Percentiles rank a stretch among this genome's conserved stretches.
Conservation (phyloP, 64 coral and sea anemone genomes). For the Astreopora myriophthalma region DNA sequence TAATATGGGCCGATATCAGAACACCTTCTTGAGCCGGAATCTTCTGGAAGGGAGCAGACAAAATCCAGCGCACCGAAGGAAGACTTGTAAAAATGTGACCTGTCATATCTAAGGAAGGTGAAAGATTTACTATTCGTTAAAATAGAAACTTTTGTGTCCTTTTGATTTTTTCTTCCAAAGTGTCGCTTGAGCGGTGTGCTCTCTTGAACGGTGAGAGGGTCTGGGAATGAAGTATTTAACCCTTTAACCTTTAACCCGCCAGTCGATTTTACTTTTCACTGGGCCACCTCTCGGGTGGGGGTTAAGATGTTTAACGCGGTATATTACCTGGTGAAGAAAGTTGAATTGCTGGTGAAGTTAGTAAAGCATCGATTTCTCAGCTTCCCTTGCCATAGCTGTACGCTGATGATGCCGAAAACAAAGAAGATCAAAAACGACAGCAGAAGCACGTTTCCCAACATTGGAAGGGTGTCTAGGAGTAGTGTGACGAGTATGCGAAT, state of each 20-base stretch:
- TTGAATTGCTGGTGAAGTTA: not conserved
- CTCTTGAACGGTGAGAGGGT: too few relatives aligned
- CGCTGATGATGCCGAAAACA: constrained; percentile 90
- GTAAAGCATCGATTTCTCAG: constrained; percentile 89
- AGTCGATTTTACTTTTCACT: too few relatives aligned
- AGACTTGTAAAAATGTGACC: constrained; percentile 73
- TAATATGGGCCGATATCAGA: constrained; percentile 61
- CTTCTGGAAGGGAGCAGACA: constrained; percentile 67
- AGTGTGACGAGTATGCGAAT: constrained; percentile 90
- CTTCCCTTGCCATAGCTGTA: constrained; percentile 92
- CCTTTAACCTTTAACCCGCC: too few relatives aligned
- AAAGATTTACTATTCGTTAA: not conserved
- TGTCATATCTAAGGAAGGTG: not conserved
- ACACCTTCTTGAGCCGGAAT: constrained; percentile 71
- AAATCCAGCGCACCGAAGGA: constrained; percentile 87
- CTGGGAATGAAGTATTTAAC: too few relatives aligned
- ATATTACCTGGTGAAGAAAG: constrained; percentile 18
- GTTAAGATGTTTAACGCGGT: not conserved
- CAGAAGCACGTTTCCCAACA: constrained; percentile 86
- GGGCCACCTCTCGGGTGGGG: too few relatives aligned
- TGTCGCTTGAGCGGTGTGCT: too few relatives aligned
- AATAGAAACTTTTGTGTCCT: not conserved
- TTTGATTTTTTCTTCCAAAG: not conserved
- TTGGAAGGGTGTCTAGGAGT: constrained; percentile 84
- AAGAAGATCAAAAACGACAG: constrained; percentile 93